Base-by-base conservation (phyloP, 2,797 vertebrate species). In the Toxotes lorentzi region DNA sequence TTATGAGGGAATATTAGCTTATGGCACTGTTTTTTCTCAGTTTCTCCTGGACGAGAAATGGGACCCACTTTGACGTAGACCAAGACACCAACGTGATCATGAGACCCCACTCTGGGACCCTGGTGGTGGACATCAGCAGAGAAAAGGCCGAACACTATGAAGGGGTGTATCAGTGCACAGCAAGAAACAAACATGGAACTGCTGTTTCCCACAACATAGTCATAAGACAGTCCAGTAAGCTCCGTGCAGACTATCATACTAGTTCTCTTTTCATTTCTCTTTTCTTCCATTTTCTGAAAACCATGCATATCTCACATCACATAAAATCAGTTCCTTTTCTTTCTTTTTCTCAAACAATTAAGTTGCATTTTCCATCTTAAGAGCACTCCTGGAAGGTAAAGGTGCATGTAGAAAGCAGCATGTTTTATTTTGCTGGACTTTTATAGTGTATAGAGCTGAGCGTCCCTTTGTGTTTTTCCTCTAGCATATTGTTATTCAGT, bases 41-140 rank as follows among this genome's bases (percentile, higher is more conserved):
- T 86, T 99, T 99, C 90, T 98, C 97, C 51, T 99, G 98, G 98
- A 99, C 97, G 0, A 96, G 96, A 78, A 97, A 99, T 66, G 97
- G 98, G 83, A 98, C 96, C 48, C 97, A 99, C 93, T 99, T 97
- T 89, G 97, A 99, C 91, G 94, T 96, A 7, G 97, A 99, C 51
- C 91, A 95, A 85, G 96, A 98, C 83, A 65, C 95, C 68, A 95
- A 94, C 16, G 96, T 99, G 85, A 96, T 83, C 84, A 97, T 98
- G 96, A 97, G 87, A 87, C 84, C 94, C 58, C 95, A 95, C 88
- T 97, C 97, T 2, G 98, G 98, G 60, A 99, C 97, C 0, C 95
- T 99, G 73, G 91, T 95, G 70, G 91, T 99, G 91, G 97, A 99
- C 92, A 98, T 99, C 88, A 96, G 96, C 88, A 95, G 95, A 57